These are phyloP conservation scores for Oeneis ivallda DNA, from an alignment of 2,888 invertebrate genomes.

Conservation along the genomic window DNA sequence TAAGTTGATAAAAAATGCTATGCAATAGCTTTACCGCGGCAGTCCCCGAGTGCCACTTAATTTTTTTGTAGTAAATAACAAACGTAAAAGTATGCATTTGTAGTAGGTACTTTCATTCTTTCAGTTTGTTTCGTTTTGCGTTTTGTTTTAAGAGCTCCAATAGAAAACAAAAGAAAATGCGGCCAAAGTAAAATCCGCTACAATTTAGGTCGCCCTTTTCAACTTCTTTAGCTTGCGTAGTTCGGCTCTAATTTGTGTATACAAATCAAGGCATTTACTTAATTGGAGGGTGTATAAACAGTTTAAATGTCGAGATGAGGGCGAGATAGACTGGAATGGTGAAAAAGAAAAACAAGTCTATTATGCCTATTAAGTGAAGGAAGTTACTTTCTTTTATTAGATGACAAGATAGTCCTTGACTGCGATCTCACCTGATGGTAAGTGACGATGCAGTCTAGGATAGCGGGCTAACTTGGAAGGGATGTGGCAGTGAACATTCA, in stretches of 20 bases:
- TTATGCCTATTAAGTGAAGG: neutral
- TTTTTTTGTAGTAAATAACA: no score
- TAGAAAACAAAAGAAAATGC: constrained; percentile 17
- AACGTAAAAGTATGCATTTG: no score
- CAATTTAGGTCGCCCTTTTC: constrained; percentile 19
- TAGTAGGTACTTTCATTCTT: neutral
- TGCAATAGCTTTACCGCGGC: no score
- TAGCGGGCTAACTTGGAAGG: no score
- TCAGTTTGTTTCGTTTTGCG: neutral
- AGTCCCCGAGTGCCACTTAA: no score
- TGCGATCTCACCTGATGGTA: no score
- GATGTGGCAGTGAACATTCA: no score
- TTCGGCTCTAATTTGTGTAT: constrained; percentile 22
- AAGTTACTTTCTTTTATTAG: no score
- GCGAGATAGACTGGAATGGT: neutral
- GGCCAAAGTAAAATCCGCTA: constrained; percentile 12
- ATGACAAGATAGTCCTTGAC: no score
- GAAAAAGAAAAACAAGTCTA: neutral
- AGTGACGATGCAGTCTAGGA: no score
- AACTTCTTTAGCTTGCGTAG: constrained; percentile 17
- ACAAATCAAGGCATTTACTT: constrained; percentile 22
- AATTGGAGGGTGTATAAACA: constrained; percentile 14
- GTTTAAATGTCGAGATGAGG: neutral
- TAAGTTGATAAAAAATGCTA: no score
- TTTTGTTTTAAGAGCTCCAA: constrained; percentile 2